These are phyloP conservation scores for Macrobrachium nipponense DNA, from an alignment of 1,140 invertebrate species.

Conservation along the genomic window DNA sequence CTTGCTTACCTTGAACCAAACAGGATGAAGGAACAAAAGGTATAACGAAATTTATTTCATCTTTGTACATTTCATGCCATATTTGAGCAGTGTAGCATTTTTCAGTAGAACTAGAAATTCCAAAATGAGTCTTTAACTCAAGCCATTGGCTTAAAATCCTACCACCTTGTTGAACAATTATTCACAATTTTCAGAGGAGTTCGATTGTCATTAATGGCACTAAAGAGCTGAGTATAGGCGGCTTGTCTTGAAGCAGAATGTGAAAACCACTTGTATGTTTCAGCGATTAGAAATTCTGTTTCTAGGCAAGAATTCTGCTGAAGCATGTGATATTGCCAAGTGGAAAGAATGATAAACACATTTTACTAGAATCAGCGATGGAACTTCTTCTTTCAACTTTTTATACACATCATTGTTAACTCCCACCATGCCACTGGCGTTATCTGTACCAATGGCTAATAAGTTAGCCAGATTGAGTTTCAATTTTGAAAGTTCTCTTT, in stretches of 20 bases:
- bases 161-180: too few species aligned
- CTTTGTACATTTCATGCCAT: too few species aligned
- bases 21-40: too few species aligned
- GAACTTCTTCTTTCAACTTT: conserved; percentile 28
- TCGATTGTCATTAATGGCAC: too few species aligned
- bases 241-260: background rate
- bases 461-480: conserved; percentile 17
- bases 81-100: too few species aligned
- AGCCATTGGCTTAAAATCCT: too few species aligned
- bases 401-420: conserved; percentile 67
- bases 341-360: conserved; percentile 11
- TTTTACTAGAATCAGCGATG: background rate
- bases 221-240: background rate
- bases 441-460: conserved; percentile 72
- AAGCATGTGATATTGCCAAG: conserved; percentile 22
- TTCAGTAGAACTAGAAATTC: too few species aligned
- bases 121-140: too few species aligned
- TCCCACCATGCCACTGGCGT: conserved; percentile 66
- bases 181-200: too few species aligned
- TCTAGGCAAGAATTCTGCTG: conserved; percentile 2
- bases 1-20: too few species aligned
- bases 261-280: conserved; percentile 47
- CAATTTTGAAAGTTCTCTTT: too few species aligned
- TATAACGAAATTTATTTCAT: too few species aligned
- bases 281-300: conserved; percentile 29